Percentiles rank a stretch among this genome's conserved stretches.
These are phyloP conservation scores for Pelodiscus sinensis DNA, from an alignment of 2,113 vertebrate genomes.

Conservation along the genomic window DNA sequence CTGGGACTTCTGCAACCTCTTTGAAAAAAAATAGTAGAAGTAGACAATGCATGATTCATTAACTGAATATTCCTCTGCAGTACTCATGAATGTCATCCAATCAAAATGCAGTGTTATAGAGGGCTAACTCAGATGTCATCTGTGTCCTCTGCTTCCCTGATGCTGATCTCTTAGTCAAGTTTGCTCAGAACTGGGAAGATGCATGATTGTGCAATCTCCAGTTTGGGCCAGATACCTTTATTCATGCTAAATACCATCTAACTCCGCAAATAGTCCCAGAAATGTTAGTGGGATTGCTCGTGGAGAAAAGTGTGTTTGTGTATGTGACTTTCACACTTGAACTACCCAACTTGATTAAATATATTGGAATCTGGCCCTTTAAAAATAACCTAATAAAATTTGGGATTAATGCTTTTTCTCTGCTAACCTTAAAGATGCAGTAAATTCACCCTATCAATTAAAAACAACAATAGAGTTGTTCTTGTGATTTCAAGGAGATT, in stretches of 20 bases:
- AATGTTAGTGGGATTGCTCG: neutral
- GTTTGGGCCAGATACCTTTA: neutral
- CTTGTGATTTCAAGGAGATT: neutral
- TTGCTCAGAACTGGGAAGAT: neutral
- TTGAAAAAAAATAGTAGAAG: no score
- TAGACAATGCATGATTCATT: no score
- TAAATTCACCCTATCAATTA: neutral
- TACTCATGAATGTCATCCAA: neutral
- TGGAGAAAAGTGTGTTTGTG: neutral
- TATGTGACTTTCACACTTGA: neutral
- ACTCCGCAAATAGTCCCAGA: neutral
- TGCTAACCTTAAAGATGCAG: neutral
- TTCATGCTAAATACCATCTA: neutral
- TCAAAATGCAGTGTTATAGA: neutral
- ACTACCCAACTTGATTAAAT: neutral
- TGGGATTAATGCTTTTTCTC: neutral
- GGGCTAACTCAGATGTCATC: neutral
- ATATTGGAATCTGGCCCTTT: neutral
- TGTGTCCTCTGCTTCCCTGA: accelerated
- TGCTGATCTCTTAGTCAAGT: neutral
- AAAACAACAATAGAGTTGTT: constrained; percentile 17
- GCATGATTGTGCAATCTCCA: neutral
- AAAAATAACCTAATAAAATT: neutral
- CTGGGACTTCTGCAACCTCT: no score
- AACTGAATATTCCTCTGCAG: neutral